phyloP scores from a whole-genome alignment of 2,888 invertebrate species.

The Dryobotodes eremita region DNA sequence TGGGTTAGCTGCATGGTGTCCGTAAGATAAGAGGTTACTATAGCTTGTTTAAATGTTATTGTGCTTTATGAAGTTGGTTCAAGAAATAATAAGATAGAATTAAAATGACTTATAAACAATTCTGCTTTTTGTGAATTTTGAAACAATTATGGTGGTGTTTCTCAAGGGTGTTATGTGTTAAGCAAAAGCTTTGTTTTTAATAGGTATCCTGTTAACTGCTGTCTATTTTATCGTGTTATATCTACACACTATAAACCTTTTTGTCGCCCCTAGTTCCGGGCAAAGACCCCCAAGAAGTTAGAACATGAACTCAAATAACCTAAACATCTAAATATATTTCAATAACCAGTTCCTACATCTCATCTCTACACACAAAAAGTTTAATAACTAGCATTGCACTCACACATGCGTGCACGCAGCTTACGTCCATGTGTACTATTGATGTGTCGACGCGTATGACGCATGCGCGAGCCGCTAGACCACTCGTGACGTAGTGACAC shows the following conservation, averaged over 20 bases:
- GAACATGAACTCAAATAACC: slow-evolving; percentile 56
- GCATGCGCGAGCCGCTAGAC: slow-evolving; percentile 71
- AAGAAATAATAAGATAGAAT: background rate
- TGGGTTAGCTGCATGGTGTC: slow-evolving; percentile 47
- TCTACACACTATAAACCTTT: background rate
- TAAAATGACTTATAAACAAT: background rate
- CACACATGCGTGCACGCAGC: slow-evolving; percentile 21
- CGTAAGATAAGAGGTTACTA: slow-evolving; percentile 17
- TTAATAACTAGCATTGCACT: slow-evolving; percentile 55
- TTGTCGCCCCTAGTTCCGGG: background rate
- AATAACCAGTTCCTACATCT: slow-evolving; percentile 53
- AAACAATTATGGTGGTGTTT: background rate
- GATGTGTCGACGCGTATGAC: slow-evolving; percentile 65
- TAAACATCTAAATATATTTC: slow-evolving; percentile 47
- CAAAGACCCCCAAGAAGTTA: slow-evolving; percentile 15
- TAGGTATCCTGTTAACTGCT: background rate
- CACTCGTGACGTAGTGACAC: slow-evolving; percentile 77
- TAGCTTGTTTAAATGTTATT: background rate
- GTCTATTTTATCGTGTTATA: background rate
- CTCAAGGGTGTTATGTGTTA: no score
- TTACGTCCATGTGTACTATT: slow-evolving; percentile 3
- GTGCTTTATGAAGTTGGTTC: background rate
- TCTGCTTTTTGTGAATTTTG: background rate
- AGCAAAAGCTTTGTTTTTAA: no score
- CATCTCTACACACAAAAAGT: slow-evolving; percentile 51